Base-by-base conservation (phyloP, 2,888 invertebrate genomes). In the Ernsta delagoae region DNA sequence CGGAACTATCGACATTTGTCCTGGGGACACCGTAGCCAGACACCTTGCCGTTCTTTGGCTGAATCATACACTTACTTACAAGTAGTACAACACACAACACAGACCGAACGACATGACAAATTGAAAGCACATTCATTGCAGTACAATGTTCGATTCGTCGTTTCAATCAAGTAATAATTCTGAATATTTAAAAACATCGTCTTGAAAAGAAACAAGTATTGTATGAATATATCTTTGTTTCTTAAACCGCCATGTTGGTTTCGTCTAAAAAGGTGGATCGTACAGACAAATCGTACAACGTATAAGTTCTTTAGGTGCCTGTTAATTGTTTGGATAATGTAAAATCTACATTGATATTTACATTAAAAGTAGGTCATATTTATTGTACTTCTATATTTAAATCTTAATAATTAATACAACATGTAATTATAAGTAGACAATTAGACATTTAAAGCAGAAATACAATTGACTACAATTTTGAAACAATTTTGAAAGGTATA, bases 1-100 rank as follows among this genome's bases (percentile, higher is more conserved):
- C 91, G 91, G 90, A 90, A 78, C 82, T 82, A 77, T 86, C 89
- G 91, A 91, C 90, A 86, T 85, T 75, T 84, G 87, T 88, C 89
- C 87, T 79, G 77, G 78, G 79, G 80, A 72, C 74, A 71, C 59
- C 64, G 59, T 70, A 72, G 73, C 72, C 68, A 67, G 65, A 74
- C 71, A 65, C 45, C 5, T 36, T 36, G 34, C 59, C 59, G 59
- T 16, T 50, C 61, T 56, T 45, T 61, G 61, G 54, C 61, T 43
- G 45, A 6, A 36, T 43, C 45, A 45, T 34, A 50, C 24, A 53
- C 12, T 7, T 39, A 50, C 16, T 4, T 39, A 50, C 50, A 16
- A 16, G 16, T 6, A 16, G 50, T 16, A 16, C 16, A 16, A 16
- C 16, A 16, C 50, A 50, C 50, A 50, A 16, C 50, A 7, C 1